Evolutionary conservation across 2,888 invertebrate species (phyloP).

Genomic region (Leucozona laternaria): DNA sequence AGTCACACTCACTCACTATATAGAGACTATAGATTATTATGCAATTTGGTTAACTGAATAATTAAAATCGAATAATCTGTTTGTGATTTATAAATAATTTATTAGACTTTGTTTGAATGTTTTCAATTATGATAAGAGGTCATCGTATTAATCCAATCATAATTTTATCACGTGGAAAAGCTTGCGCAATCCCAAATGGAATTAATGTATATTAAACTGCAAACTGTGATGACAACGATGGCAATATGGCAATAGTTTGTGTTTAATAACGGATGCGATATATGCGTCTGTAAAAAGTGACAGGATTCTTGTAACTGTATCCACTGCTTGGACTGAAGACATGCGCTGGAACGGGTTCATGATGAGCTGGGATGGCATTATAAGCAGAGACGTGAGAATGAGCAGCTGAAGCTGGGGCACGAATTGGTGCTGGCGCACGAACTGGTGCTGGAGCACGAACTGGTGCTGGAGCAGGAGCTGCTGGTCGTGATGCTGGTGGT

Average conservation of each 20-base stretch:
- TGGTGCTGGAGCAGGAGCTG: conserved; percentile 73
- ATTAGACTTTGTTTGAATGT: conserved; percentile 58
- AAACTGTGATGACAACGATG: conserved; percentile 22
- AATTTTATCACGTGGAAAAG: conserved; percentile 58
- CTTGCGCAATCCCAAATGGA: conserved; percentile 47
- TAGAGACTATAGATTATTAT: too few relatives aligned
- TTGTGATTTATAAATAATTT: conserved; percentile 68
- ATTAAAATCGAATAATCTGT: conserved; percentile 4
- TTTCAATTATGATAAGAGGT: conserved; percentile 51
- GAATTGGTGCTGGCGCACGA: conserved; percentile 59
- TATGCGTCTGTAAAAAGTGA: conserved; percentile 79
- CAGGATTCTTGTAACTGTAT: conserved; percentile 82
- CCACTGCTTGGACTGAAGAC: conserved; percentile 77
- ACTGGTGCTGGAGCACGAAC: conserved; percentile 48
- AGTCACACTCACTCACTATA: too few relatives aligned
- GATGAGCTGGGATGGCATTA: conserved; percentile 30
- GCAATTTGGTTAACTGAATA: conserved; percentile 24
- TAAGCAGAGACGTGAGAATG: conserved; percentile 56
- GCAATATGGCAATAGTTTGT: neutral
- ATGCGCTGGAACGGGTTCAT: conserved; percentile 70
- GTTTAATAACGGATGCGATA: conserved; percentile 77
- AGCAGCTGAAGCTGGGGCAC: neutral
- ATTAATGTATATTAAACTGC: conserved; percentile 1
- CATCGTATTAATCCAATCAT: conserved; percentile 44
- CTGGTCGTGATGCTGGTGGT: conserved; percentile 76